phyloP scores from a whole-genome alignment of 1,140 invertebrate genomes.

The Megalopta genalis region DNA sequence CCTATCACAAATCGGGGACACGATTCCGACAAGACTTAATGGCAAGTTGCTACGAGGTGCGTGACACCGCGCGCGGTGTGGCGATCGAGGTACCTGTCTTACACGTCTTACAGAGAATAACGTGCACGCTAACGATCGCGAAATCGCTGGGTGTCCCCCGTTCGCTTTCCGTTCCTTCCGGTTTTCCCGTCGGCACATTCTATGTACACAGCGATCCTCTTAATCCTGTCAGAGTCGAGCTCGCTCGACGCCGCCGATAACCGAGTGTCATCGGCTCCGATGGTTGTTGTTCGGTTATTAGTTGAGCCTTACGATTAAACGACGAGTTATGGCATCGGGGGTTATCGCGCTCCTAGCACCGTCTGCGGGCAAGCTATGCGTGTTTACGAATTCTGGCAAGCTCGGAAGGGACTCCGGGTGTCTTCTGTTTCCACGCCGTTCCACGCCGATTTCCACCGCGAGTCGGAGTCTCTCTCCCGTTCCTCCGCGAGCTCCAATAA shows the following conservation, averaged over 20 bases:
- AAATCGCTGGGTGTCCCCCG: not conserved
- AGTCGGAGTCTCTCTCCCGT: slow-evolving; percentile 12
- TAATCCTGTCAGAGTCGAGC: not conserved
- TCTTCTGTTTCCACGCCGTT: not conserved
- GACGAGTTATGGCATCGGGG: slow-evolving; percentile 18
- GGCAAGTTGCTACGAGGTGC: slow-evolving; percentile 42
- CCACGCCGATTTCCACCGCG: slow-evolving; percentile 6
- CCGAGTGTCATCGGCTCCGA: not conserved
- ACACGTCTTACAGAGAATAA: not conserved
- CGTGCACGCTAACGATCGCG: not conserved
- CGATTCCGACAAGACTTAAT: slow-evolving; percentile 42
- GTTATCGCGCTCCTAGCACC: slow-evolving; percentile 42
- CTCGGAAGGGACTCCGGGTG: not conserved
- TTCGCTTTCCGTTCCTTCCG: not conserved
- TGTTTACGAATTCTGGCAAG: not conserved
- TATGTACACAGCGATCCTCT: not conserved
- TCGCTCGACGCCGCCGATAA: not conserved
- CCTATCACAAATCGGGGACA: slow-evolving; percentile 41
- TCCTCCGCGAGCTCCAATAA: not conserved
- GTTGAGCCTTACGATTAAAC: not conserved
- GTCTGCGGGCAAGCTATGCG: slow-evolving; percentile 24
- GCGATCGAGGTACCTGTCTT: not conserved
- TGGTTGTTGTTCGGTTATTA: not conserved
- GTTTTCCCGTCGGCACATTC: not conserved
- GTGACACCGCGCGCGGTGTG: slow-evolving; percentile 31